phyloP scores from a whole-genome alignment of 2,113 vertebrate species.

The Oxyura jamaicensis region DNA sequence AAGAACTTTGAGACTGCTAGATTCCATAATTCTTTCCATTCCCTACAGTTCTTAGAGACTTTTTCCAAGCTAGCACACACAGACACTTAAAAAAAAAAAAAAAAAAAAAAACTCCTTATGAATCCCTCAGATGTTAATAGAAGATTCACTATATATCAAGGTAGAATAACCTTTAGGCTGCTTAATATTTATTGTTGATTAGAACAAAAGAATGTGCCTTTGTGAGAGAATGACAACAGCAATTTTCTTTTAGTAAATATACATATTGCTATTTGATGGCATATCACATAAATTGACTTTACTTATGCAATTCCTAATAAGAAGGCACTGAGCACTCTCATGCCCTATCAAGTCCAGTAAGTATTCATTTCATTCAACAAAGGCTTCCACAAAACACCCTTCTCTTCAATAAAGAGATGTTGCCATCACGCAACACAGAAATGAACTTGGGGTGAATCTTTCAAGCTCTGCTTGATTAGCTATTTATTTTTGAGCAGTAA shows the following conservation, averaged over 20 bases:
- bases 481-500: background rate
- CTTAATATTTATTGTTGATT: background rate
- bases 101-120: background rate
- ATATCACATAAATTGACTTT: background rate
- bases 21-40: background rate
- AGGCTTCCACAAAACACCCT: background rate
- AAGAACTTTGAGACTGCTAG: background rate
- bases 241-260: background rate
- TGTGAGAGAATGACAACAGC: background rate
- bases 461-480: background rate
- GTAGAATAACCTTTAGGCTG: background rate
- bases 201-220: background rate
- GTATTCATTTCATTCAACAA: background rate
- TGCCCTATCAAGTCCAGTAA: background rate
- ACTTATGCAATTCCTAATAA: background rate
- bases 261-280: background rate
- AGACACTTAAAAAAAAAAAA: background rate
- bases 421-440: background rate
- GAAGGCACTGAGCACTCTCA: background rate
- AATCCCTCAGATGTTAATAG: background rate
- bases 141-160: background rate
- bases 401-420: background rate
- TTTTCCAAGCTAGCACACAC: background rate
- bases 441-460: background rate
- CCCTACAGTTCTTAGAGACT: background rate